These are phyloP conservation scores for Numenius arquata DNA, from an alignment of 2,113 vertebrate species.

Conservation along the genomic window DNA sequence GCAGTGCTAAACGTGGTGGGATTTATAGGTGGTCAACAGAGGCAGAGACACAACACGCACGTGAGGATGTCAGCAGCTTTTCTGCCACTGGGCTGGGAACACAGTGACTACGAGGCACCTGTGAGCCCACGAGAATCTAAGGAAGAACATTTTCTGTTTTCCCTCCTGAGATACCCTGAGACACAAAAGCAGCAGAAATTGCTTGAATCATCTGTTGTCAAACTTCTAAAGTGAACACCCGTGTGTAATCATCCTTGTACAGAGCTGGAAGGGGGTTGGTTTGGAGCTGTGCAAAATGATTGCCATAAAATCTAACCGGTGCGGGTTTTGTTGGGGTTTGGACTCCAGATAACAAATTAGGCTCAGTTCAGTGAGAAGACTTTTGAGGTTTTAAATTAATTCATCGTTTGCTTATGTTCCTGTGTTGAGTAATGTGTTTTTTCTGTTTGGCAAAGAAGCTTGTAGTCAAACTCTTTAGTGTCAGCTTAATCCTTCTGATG, in stretches of 20 bases:
- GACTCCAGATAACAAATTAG: background rate
- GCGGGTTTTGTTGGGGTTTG: background rate
- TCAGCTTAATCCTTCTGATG: background rate
- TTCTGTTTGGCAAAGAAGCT: background rate
- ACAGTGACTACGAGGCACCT: fast-evolving
- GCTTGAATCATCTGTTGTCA: background rate
- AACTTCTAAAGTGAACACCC: background rate
- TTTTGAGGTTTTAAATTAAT: background rate
- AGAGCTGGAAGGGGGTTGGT: background rate
- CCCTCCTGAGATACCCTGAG: background rate
- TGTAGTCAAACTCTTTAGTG: background rate
- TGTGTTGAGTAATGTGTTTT: background rate
- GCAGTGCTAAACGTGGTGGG: background rate
- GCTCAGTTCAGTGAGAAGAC: background rate
- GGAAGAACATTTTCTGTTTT: background rate
- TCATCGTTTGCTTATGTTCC: background rate
- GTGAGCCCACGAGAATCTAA: fast-evolving
- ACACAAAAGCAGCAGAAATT: background rate
- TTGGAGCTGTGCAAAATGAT: background rate
- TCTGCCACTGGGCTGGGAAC: background rate
- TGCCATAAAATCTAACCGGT: background rate
- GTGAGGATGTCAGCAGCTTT: background rate
- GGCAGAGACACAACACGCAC: background rate
- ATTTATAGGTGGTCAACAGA: background rate
- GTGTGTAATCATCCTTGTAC: background rate